Percentiles rank a stretch among this genome's conserved stretches.
These are phyloP conservation scores for Malurus cyaneus DNA, from an alignment of 2,113 vertebrate species.

Conservation along the genomic window DNA sequence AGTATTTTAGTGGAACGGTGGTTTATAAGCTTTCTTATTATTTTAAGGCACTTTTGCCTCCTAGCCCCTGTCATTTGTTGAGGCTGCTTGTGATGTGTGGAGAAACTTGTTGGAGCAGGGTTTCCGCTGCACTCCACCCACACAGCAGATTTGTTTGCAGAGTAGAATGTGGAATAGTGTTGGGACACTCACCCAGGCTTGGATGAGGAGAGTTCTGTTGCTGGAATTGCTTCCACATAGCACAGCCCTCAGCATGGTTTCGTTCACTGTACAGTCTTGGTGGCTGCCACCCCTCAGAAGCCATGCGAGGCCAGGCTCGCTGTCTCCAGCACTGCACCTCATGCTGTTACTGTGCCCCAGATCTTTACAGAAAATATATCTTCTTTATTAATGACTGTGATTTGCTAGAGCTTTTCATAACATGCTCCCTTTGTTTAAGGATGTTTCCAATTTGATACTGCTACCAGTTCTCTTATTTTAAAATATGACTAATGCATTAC, in stretches of 20 bases:
- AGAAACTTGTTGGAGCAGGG: background rate
- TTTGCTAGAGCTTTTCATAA: background rate
- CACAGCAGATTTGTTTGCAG: background rate
- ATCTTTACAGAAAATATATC: background rate
- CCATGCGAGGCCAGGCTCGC: background rate
- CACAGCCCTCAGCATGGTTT: background rate
- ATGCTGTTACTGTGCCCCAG: background rate
- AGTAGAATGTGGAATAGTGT: background rate
- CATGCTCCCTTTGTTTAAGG: background rate
- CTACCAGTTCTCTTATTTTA: background rate
- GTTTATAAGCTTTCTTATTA: background rate
- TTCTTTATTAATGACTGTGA: background rate
- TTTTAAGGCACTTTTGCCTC: background rate
- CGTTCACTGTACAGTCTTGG: background rate
- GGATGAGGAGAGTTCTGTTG: background rate
- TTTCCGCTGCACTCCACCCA: background rate
- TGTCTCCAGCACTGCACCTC: background rate
- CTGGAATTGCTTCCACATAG: background rate
- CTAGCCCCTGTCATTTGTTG: background rate
- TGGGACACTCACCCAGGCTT: background rate
- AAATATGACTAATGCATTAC: background rate
- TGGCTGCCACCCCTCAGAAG: background rate
- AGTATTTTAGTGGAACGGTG: background rate
- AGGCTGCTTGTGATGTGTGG: background rate
- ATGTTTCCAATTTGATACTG: constrained; percentile 9